Base-by-base conservation (phyloP, 2,113 vertebrate genomes). In the Pterocles burchelli region DNA sequence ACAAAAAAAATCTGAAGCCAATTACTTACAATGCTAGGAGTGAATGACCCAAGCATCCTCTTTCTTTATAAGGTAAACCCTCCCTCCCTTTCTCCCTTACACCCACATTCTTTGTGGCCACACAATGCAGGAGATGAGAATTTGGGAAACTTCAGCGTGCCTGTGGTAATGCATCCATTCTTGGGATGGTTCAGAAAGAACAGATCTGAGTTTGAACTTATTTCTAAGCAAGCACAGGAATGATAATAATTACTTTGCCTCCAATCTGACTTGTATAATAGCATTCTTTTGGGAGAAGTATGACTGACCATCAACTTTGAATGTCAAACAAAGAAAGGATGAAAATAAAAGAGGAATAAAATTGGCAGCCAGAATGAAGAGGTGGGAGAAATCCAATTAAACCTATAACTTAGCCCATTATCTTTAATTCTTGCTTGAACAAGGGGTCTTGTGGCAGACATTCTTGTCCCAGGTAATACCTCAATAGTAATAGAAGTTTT, bases 1-100 rank as follows among this genome's bases (percentile, higher is more conserved):
- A 96, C 89, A 96, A 95, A 94, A 96, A 74, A 94, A 95, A 94
- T 91, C 72, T 80, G 63, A 96, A 96, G 71, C 41, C 55, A 94
- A 95, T 95, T 96, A 95, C 77, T 95, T 93, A 57, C 17, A 88
- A 58, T 0, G 5, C 67, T 88, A 65, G 17, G 19, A 86, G 67
- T 70, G 86, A 96, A 95, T 85, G 90, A 92, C 83, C 95, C 68
- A 59, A 92, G 59, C 65, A 95, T 51, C 38, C 34, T 62, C 74
- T 11, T 74, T 82, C 25, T 83, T 81, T 59, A 3, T 26, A 58
- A 81, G 36, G 41, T 41, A 94, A 90, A 48, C 14, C 14, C 26
- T 61, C 61, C 36, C 62, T 68, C 26, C 18, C 45, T 54, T 94
- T 82, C 75, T 91, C 71, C 62, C 59, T 91, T 34, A 71, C 13